Base-by-base conservation (phyloP, 2,113 vertebrate genomes). In the Platichthys flesus region DNA sequence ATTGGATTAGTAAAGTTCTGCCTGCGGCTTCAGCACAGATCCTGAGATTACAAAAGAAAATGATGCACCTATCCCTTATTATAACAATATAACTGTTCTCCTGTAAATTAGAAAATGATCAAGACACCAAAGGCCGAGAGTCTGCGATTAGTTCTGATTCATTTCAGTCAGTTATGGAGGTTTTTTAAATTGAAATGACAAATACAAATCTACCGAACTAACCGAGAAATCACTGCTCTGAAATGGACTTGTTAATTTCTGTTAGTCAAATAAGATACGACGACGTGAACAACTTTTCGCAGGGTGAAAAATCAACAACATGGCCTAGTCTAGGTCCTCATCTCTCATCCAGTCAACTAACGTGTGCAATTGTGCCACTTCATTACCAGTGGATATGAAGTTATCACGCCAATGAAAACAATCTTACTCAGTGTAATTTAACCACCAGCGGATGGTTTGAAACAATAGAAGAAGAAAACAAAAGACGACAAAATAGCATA, bases 321-420 rank as follows among this genome's bases (percentile, higher is more conserved):
- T 31, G 55, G 62, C 64, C 87, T 76, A 70, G 72, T 79, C 84
- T 91, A 90, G 84, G 87, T 92, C 90, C 90, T 90, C 88, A 65
- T 81, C 88, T 77, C 81, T 86, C 87, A 90, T 90, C 89, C 81
- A 91, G 91, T 90, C 87, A 85, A 71, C 88, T 88, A 85, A 90
- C 70, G 85, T 89, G 86, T 89, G 89, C 89, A 92, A 91, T 90
- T 90, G 89, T 90, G 90, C 90, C 89, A 88, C 89, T 90, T 90
- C 86, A 86, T 82, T 67, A 83, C 63, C 80, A 80, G 80, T 45
- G 69, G 87, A 85, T 80, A 88, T 84, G 85, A 92, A 91, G 87
- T 75, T 64, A 64, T 89, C 83, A 67, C 71, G 68, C 83, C 82
- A 83, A 84, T 82, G 86, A 89, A 84, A 90, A 90, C 85, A 76